A percentile compares a stretch with the other conserved stretches of the same genome.
Evolutionary conservation across 2,888 invertebrate genomes (phyloP).

Genomic region (Minunthozetes semirufus): DNA sequence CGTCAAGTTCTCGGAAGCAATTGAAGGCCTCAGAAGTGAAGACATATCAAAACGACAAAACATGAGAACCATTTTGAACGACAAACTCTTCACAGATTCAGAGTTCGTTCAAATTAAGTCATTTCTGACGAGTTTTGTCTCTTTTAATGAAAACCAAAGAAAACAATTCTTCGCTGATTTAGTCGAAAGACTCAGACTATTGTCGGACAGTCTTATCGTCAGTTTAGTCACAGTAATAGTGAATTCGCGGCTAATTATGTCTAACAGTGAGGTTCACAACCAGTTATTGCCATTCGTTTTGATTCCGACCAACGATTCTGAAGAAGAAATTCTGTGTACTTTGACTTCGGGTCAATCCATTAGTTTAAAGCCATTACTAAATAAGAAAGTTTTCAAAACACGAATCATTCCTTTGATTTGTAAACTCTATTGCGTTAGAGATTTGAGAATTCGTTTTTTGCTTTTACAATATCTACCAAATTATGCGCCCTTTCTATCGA

Average conservation of each 20-base stretch:
- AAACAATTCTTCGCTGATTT: slow-evolving; percentile 22
- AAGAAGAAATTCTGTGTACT: neutral
- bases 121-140: slow-evolving; percentile 32
- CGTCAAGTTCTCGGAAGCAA: neutral
- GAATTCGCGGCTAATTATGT: slow-evolving; percentile 35
- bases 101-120: slow-evolving; percentile 28
- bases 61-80: slow-evolving; percentile 8
- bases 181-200: slow-evolving; percentile 20
- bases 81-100: slow-evolving; percentile 32
- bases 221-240: slow-evolving; percentile 27
- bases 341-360: slow-evolving; percentile 31
- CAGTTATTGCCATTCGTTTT: slow-evolving; percentile 35
- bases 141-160: slow-evolving; percentile 34
- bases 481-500: slow-evolving; percentile 66
- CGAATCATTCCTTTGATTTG: slow-evolving; percentile 59
- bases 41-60: slow-evolving; percentile 13
- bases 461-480: slow-evolving; percentile 69
- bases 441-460: slow-evolving; percentile 70
- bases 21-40: neutral
- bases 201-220: slow-evolving; percentile 22
- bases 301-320: slow-evolving; percentile 15
- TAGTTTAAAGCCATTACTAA: slow-evolving; percentile 54
- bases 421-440: slow-evolving; percentile 72
- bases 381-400: slow-evolving; percentile 61
- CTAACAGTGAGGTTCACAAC: slow-evolving; percentile 6